phyloP scores from a whole-genome alignment of 2,797 vertebrate species.

The Phaenicophaeus curvirostris region DNA sequence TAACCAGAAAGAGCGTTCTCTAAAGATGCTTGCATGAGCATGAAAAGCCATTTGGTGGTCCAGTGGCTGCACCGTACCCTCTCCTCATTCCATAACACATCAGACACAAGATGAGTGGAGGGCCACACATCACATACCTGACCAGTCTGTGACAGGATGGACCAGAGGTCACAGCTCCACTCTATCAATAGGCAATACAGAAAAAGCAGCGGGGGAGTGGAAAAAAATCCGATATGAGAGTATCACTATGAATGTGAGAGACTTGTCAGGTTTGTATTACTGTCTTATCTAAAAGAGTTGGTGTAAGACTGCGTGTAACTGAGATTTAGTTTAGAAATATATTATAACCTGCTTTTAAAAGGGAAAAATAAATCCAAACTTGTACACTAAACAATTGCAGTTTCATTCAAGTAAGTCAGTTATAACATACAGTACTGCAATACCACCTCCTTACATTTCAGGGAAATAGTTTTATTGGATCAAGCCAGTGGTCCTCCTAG shows the following conservation, averaged over 20 bases:
- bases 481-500: background rate
- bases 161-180: background rate
- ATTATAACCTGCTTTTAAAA: conserved; percentile 5
- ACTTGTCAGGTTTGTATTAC: conserved; percentile 40
- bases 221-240: background rate
- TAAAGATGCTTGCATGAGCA: background rate
- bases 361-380: background rate
- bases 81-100: fast-evolving
- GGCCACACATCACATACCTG: fast-evolving
- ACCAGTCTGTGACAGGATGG: background rate
- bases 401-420: background rate
- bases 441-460: background rate
- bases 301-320: conserved; percentile 38
- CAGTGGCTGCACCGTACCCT: background rate
- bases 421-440: background rate
- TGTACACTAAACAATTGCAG: background rate
- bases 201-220: background rate
- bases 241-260: conserved; percentile 18
- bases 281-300: conserved; percentile 12
- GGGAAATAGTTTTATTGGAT: background rate
- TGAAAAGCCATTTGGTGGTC: background rate
- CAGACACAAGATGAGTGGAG: fast-evolving
- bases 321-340: conserved; percentile 42
- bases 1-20: background rate
- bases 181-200: background rate